Evolutionary conservation across 2,113 vertebrate species (phyloP).

Genomic region (Dunckerocampus dactyliophorus): DNA sequence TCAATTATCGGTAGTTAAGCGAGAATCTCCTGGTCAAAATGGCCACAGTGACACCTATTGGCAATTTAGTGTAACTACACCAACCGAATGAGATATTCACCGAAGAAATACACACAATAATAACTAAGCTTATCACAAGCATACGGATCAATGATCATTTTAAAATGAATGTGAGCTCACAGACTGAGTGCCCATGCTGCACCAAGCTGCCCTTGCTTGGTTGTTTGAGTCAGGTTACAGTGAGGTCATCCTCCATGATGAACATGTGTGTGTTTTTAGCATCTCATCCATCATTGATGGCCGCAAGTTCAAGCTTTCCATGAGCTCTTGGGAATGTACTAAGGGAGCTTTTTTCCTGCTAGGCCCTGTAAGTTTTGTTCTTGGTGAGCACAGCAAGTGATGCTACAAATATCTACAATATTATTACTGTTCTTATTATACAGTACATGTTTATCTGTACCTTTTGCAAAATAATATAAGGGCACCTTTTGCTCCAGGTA

Average conservation of each 20-base stretch:
- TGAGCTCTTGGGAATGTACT: neutral
- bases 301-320: slow-evolving; percentile 13
- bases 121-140: too few relatives aligned
- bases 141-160: too few relatives aligned
- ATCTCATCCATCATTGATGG: slow-evolving; percentile 33
- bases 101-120: too few relatives aligned
- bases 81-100: too few relatives aligned
- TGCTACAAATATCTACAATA: neutral
- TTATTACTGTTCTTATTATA: neutral
- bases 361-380: neutral
- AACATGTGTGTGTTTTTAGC: slow-evolving; percentile 13
- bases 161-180: too few relatives aligned
- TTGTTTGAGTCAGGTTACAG: slow-evolving; percentile 1
- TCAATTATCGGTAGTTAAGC: too few relatives aligned
- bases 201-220: too few relatives aligned
- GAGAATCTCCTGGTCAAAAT: too few relatives aligned
- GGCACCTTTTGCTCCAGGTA: neutral
- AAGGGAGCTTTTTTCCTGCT: slow-evolving; percentile 12
- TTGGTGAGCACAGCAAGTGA: neutral
- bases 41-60: too few relatives aligned
- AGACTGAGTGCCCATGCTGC: too few relatives aligned
- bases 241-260: slow-evolving; percentile 15
- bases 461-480: neutral
- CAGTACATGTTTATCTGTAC: neutral
- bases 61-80: too few relatives aligned